Percentiles rank a stretch among this genome's conserved stretches.
Evolutionary conservation across 1,140 invertebrate genomes (phyloP).

Genomic region (Drosophila equinoxialis): DNA sequence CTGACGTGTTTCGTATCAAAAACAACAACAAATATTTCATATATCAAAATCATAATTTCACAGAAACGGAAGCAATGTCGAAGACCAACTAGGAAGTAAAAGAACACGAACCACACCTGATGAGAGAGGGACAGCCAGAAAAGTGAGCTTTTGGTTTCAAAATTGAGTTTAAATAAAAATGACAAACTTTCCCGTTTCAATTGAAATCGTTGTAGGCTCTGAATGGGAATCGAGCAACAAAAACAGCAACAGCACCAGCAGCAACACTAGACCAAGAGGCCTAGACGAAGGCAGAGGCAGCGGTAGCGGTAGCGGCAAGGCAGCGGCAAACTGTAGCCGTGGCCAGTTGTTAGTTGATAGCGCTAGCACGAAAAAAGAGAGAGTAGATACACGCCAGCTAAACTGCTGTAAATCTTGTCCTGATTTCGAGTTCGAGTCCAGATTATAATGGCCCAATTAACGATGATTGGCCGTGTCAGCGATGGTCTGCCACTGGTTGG

Average conservation of each 20-base stretch:
- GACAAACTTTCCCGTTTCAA: neutral
- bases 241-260: constrained; percentile 13
- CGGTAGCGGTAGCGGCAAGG: constrained; percentile 31
- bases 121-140: neutral
- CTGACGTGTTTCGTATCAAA: constrained; percentile 7
- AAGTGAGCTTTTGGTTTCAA: neutral
- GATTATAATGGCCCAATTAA: constrained; percentile 93
- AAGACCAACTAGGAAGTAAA: neutral
- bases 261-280: constrained; percentile 4
- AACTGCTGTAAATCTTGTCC: neutral
- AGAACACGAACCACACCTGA: neutral
- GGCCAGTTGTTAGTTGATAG: constrained; percentile 41
- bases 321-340: constrained; percentile 65
- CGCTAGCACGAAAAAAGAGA: constrained; percentile 4
- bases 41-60: constrained; percentile 2
- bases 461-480: constrained; percentile 97
- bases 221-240: constrained; percentile 32
- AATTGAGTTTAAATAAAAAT: neutral
- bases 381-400: constrained; percentile 10
- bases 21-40: constrained; percentile 13
- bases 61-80: constrained; percentile 3
- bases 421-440: neutral
- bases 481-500: constrained; percentile 98
- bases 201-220: constrained; percentile 18
- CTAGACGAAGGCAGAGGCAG: constrained; percentile 18